Evolutionary conservation across 2,888 invertebrate species (phyloP), one percentile per base, ranked within the genome.

Genomic region (Caenorhabditis macrosperma): DNA sequence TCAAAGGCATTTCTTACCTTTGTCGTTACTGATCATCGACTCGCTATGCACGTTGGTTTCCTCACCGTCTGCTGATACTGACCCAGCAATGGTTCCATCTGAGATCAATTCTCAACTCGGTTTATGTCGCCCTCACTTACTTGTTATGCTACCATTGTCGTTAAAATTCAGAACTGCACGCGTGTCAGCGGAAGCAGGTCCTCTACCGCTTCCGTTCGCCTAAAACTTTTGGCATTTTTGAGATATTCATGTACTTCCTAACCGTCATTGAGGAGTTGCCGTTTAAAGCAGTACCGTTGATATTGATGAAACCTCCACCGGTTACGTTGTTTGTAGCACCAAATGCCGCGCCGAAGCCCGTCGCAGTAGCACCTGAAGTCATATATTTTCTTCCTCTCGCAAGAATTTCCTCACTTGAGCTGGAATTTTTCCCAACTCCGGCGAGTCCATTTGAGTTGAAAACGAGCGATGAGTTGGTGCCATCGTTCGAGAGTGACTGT

Each of bases 281-380:
- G 64, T 77, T 81, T 33, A 69, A 46, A 2, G 68, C 61, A 2
- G 48, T 24, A 1, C 78, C 81, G 30, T 80, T 64, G 9, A 84
- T 67, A 2, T 64, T 63, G 15, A 83, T 59, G 33, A 78, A 80
- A 20, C 67, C 66, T 5, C 61, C 68, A 5, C 85, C 85, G 0
- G 83, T 81, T 17, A 85, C 61, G 55, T 82, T 85, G 35, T 71
- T 84, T 41, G 76, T 55, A n/a, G 75, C 63, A 15, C 85, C 85
- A 33, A 28, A 66, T 6, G 81, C 84, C 12, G 22, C 48, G 30
- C 85, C 85, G 15, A 59, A 44, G 2, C 82, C 82, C 10, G 54
- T 76, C 7, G 84, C 78, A 4, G 54, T 57, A 7, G 78, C 83
- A 50, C 61, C 80, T 82, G 24, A 24, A 79, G 60, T 26, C 6